Evolutionary conservation across 2,113 vertebrate species (phyloP).

Genomic region (Brachyistius frenatus): DNA sequence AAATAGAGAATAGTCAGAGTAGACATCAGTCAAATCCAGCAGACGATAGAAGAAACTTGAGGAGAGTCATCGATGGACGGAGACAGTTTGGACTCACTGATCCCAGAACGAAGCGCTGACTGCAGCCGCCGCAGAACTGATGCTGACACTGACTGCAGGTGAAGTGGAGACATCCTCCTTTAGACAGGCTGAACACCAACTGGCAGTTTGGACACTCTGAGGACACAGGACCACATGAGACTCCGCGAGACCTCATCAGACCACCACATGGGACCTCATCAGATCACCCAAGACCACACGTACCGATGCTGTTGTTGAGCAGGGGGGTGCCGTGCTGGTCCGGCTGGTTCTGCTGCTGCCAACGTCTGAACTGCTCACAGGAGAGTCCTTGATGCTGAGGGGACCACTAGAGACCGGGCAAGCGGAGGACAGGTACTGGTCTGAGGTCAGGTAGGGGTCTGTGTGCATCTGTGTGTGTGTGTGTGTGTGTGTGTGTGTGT

Average conservation of each 20-base stretch:
- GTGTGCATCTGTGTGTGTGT: background rate
- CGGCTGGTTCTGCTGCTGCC: constrained; percentile 75
- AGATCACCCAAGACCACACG: background rate
- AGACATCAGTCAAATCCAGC: too few relatives aligned
- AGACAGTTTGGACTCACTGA: constrained; percentile 64
- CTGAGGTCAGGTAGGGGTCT: too few relatives aligned
- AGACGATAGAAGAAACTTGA: too few relatives aligned
- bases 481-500: too few relatives aligned
- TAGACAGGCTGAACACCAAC: constrained; percentile 80
- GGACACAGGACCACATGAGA: constrained; percentile 16
- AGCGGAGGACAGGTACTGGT: background rate
- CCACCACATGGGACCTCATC: constrained; percentile 12
- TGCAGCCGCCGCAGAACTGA: constrained; percentile 84
- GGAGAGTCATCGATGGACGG: too few relatives aligned
- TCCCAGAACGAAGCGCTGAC: constrained; percentile 74
- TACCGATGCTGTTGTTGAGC: constrained; percentile 82
- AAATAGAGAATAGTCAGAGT: too few relatives aligned
- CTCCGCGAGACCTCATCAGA: background rate
- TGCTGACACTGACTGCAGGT: constrained; percentile 83
- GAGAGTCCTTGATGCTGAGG: constrained; percentile 80
- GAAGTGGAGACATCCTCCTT: constrained; percentile 87
- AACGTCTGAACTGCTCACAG: constrained; percentile 80
- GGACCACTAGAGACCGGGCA: constrained; percentile 76
- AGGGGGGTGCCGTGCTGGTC: constrained; percentile 51
- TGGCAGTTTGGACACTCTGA: constrained; percentile 85